phyloP scores from a whole-genome alignment of 1,140 invertebrate species.

The Leucophenga varia region DNA sequence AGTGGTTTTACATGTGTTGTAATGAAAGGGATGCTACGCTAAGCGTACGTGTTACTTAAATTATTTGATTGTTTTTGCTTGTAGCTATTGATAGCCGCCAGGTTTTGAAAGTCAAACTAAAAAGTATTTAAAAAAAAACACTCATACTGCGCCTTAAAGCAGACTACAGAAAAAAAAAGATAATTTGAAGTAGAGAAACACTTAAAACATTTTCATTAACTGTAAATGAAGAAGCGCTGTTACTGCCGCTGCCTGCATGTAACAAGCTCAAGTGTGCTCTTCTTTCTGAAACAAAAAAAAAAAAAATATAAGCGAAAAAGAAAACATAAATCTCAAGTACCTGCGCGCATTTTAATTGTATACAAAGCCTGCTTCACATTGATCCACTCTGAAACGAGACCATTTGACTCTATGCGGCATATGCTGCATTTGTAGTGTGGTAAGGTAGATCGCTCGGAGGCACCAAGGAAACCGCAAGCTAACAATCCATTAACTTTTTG shows the following conservation, averaged over 20 bases:
- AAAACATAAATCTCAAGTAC: slow-evolving; percentile 1
- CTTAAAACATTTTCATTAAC: slow-evolving; percentile 44
- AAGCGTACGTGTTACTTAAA: too few relatives aligned
- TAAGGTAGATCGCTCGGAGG: background rate
- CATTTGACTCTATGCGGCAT: too few relatives aligned
- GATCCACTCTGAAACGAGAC: too few relatives aligned
- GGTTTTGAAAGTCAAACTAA: background rate
- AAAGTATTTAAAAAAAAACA: slow-evolving; percentile 11
- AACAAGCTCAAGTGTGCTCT: too few relatives aligned
- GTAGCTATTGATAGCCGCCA: background rate
- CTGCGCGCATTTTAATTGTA: slow-evolving; percentile 36
- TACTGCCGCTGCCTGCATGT: too few relatives aligned
- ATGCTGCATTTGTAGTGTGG: background rate
- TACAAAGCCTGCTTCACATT: slow-evolving; percentile 11
- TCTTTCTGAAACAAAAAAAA: background rate
- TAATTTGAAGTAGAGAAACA: slow-evolving; percentile 18
- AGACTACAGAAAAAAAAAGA: too few relatives aligned
- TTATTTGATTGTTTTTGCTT: too few relatives aligned
- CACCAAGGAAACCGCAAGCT: slow-evolving; percentile 44
- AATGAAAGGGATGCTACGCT: too few relatives aligned
- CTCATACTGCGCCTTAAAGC: too few relatives aligned
- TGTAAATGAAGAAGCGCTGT: slow-evolving; percentile 36
- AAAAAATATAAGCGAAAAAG: slow-evolving; percentile 9
- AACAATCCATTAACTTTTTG: slow-evolving; percentile 53
- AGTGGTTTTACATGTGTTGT: too few relatives aligned